Evolutionary conservation across 1,140 invertebrate species (phyloP).

Genomic region (Nasonia vitripennis): DNA sequence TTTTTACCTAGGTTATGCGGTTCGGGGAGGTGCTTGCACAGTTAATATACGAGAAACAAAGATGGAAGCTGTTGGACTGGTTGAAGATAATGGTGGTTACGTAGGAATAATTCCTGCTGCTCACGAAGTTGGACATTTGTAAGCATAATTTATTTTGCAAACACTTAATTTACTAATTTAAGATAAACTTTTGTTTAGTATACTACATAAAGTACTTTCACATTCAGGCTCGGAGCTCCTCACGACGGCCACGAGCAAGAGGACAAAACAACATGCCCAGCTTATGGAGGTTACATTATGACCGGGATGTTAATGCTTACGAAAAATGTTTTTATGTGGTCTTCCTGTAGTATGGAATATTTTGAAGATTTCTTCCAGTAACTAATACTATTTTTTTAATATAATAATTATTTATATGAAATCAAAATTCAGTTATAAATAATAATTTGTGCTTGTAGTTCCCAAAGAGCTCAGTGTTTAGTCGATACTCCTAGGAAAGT

Average conservation of each 20-base stretch:
- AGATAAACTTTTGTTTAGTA: background rate
- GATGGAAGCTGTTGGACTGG: constrained; percentile 63
- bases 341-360: constrained; percentile 37
- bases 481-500: constrained; percentile 91
- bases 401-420: background rate
- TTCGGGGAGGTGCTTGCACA: constrained; percentile 34
- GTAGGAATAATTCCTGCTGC: constrained; percentile 65
- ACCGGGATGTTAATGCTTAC: constrained; percentile 12
- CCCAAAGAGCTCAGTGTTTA: constrained; percentile 82
- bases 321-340: constrained; percentile 34
- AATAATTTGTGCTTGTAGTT: constrained; percentile 40
- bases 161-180: background rate
- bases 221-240: constrained; percentile 19
- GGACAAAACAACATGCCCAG: constrained; percentile 14
- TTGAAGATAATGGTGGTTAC: constrained; percentile 69
- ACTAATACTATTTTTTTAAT: background rate
- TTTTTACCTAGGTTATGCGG: constrained; percentile 21
- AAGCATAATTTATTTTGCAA: constrained; percentile 49
- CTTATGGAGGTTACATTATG: constrained; percentile 36
- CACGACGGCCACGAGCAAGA: constrained; percentile 6
- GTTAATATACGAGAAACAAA: constrained; percentile 33
- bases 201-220: background rate
- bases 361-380: constrained; percentile 42
- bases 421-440: background rate
- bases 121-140: constrained; percentile 70